Evolutionary conservation across 2,888 invertebrate genomes (phyloP).

Genomic region (Drosophila robusta): DNA sequence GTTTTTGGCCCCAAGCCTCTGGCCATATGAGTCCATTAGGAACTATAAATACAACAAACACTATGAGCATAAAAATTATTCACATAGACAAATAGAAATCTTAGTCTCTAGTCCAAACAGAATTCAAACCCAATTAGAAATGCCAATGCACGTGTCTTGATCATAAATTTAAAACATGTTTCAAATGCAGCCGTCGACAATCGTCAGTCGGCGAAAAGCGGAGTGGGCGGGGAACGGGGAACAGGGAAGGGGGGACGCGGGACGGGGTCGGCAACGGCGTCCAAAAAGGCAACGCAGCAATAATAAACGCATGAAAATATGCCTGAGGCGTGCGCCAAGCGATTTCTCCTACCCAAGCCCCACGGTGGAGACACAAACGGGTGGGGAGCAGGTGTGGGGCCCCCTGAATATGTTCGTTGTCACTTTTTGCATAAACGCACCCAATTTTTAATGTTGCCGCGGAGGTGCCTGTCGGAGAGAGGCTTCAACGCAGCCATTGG

Average conservation of each 20-base stretch:
- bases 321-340: slow-evolving; percentile 79
- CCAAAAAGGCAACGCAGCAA: slow-evolving; percentile 53
- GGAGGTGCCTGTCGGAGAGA: slow-evolving; percentile 53
- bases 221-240: background rate
- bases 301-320: slow-evolving; percentile 81
- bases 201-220: too few relatives aligned
- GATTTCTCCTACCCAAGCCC: slow-evolving; percentile 66
- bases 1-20: background rate
- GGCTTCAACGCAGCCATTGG: slow-evolving; percentile 37
- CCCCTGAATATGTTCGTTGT: slow-evolving; percentile 51
- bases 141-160: slow-evolving; percentile 77
- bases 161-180: slow-evolving; percentile 79
- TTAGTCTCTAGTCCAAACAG: slow-evolving; percentile 41
- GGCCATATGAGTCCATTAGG: slow-evolving; percentile 36
- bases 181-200: slow-evolving; percentile 66
- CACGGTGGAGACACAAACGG: too few relatives aligned
- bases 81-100: slow-evolving; percentile 77
- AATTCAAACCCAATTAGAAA: slow-evolving; percentile 64
- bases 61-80: slow-evolving; percentile 58
- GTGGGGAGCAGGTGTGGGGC: background rate
- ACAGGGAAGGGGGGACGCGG: background rate
- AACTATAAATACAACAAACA: slow-evolving; percentile 72
- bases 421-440: slow-evolving; percentile 79
- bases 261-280: slow-evolving; percentile 35
- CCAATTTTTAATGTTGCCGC: slow-evolving; percentile 66